These are phyloP conservation scores for Bellardia bayeri DNA, from an alignment of 2,888 invertebrate genomes.

Conservation along the genomic window DNA sequence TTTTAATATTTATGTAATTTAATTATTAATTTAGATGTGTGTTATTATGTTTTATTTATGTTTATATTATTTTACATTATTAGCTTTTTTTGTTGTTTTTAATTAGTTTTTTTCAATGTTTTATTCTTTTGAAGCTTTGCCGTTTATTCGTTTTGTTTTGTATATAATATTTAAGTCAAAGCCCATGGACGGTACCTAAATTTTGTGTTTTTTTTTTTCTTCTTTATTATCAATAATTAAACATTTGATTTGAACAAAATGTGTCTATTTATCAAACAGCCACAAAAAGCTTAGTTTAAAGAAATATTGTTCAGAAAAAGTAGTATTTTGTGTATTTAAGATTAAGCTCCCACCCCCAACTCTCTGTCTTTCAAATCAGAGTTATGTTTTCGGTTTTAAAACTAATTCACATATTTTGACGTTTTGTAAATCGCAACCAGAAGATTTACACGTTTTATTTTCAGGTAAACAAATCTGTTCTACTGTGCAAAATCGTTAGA, in stretches of 20 bases:
- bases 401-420: no score
- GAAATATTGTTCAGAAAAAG: not conserved
- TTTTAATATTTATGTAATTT: not conserved
- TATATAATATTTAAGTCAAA: slow-evolving; percentile 77
- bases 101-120: slow-evolving; percentile 22
- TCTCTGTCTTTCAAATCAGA: no score
- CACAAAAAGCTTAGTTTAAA: not conserved
- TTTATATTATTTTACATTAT: slow-evolving; percentile 64
- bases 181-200: slow-evolving; percentile 83
- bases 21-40: not conserved
- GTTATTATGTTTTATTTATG: not conserved
- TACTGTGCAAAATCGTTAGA: no score
- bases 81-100: slow-evolving; percentile 17
- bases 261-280: not conserved
- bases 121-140: slow-evolving; percentile 60
- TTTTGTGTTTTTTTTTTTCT: not conserved
- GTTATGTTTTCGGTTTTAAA: no score
- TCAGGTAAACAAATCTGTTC: no score
- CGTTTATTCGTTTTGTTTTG: slow-evolving; percentile 59
- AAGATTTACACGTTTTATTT: no score
- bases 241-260: not conserved
- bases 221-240: slow-evolving; percentile 4
- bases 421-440: no score
- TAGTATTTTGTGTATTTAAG: not conserved
- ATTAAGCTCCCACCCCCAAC: no score